Evolutionary conservation across 2,888 invertebrate species (phyloP).

Genomic region (Macropis europaea): DNA sequence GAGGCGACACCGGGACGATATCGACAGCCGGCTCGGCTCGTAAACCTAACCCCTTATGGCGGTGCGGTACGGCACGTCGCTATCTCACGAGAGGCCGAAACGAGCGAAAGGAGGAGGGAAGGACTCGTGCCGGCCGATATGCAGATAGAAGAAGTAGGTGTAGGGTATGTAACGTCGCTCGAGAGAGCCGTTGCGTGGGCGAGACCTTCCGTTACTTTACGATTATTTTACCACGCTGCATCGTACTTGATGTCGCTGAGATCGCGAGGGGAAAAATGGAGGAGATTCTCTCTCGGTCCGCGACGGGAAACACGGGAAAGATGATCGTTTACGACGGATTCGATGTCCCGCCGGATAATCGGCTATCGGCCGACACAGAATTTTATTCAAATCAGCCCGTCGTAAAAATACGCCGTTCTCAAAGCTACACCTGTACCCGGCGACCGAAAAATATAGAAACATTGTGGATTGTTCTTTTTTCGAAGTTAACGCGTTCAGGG

Average conservation of each 20-base stretch:
- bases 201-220: constrained; percentile 67
- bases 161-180: constrained; percentile 58
- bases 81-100: constrained; percentile 61
- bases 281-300: not conserved
- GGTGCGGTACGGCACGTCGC: constrained; percentile 50
- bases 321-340: constrained; percentile 46
- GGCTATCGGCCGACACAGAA: not conserved
- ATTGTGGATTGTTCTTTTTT: too few species aligned
- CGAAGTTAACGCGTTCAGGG: too few species aligned
- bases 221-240: constrained; percentile 61
- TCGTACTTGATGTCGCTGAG: constrained; percentile 44
- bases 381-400: constrained; percentile 19
- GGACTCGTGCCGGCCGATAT: constrained; percentile 55
- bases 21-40: constrained; percentile 60
- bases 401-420: not conserved
- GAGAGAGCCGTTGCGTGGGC: constrained; percentile 63
- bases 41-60: constrained; percentile 68
- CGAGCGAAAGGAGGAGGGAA: constrained; percentile 46
- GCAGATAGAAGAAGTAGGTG: constrained; percentile 68
- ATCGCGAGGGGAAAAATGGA: constrained; percentile 23
- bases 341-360: constrained; percentile 23
- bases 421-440: too few species aligned
- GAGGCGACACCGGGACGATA: constrained; percentile 53
- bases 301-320: constrained; percentile 13
- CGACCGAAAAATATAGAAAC: too few species aligned